These are phyloP conservation scores for Melanophora roralis DNA, from an alignment of 2,888 invertebrate species.

Conservation along the genomic window DNA sequence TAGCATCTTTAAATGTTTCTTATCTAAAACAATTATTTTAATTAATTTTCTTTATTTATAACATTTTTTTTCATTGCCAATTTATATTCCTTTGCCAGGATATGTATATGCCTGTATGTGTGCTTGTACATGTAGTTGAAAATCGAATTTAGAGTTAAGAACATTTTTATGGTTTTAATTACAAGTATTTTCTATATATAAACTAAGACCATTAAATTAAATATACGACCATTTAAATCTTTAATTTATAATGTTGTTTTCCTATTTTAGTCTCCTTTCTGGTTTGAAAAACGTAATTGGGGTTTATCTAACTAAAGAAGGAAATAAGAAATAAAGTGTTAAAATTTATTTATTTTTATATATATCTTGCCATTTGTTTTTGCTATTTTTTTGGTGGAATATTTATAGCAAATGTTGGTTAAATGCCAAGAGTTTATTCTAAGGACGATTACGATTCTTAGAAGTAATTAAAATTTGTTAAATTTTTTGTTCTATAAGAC, in stretches of 20 bases:
- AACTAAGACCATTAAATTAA: constrained; percentile 56
- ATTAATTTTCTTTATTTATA: constrained; percentile 52
- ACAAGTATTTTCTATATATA: constrained; percentile 43
- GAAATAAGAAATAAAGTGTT: constrained; percentile 43
- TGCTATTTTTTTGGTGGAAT: background rate
- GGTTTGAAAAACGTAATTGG: constrained; percentile 1
- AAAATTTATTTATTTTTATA: constrained; percentile 39
- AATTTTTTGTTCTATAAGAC: background rate
- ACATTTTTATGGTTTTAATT: constrained; percentile 59
- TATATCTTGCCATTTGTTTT: background rate
- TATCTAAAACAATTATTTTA: constrained; percentile 41
- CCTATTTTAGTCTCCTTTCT: background rate
- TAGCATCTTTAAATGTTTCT: background rate
- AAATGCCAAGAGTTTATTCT: constrained; percentile 31
- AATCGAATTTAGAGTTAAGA: constrained; percentile 3
- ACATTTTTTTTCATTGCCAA: background rate
- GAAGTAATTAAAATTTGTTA: constrained; percentile 29
- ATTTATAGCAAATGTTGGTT: constrained; percentile 34
- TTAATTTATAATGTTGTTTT: constrained; percentile 56
- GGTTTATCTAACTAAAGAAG: background rate
- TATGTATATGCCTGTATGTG: background rate
- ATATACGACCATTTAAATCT: constrained; percentile 57
- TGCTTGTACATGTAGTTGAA: background rate
- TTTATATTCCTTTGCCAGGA: background rate
- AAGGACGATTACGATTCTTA: constrained; percentile 15